Evolutionary conservation across 1,140 invertebrate species (phyloP), one percentile per base, ranked within the genome.

Genomic region (Drosophila hydei): DNA sequence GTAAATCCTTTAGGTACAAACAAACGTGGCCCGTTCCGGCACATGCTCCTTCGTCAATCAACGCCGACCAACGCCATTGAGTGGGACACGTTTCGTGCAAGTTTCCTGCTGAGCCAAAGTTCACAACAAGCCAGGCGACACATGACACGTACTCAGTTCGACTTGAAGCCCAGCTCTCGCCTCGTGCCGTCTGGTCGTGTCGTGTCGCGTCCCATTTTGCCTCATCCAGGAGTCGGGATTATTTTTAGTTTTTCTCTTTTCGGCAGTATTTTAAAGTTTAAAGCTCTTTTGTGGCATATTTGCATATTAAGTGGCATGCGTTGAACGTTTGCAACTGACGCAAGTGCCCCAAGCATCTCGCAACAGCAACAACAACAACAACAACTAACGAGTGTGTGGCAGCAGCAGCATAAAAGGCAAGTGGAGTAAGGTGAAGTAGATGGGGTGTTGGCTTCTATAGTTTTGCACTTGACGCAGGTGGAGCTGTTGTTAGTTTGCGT

Each of bases 281-380:
- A 85, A 85, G 81, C 81, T 85, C 77, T 85, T 77, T 87, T 87
- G 77, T 68, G 81, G 77, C 81, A 85, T 60, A 85, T 85, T 85
- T 85, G 81, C 81, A 85, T 85, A 87, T 88, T 85, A 85, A 85
- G 81, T 85, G 81, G 70, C 81, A 80, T 87, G 81, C 77, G 80
- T 81, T 77, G 69, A 64, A 42, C 73, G 52, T 62, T 63, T 65
- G 63, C 40, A 68, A 62, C 33, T 64, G 71, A 52, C 63, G 52
- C 43, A 21, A 21, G 19, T 45, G 38, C 38, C 43, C 3, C 43
- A 5, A 23, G 11, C 19, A 45, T 19, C 18, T 19, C 18, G 9
- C 43, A n/a, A n/a, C n/a, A n/a, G 1, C 18, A 3, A 19, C 43
- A 12, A 1, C 38, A 40, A 8, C 2, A 40, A 2, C n/a, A 16